Percentiles rank a stretch among this genome's conserved stretches.
These are phyloP conservation scores for Aphidius ervi DNA, from an alignment of 1,140 invertebrate genomes.

Conservation along the genomic window DNA sequence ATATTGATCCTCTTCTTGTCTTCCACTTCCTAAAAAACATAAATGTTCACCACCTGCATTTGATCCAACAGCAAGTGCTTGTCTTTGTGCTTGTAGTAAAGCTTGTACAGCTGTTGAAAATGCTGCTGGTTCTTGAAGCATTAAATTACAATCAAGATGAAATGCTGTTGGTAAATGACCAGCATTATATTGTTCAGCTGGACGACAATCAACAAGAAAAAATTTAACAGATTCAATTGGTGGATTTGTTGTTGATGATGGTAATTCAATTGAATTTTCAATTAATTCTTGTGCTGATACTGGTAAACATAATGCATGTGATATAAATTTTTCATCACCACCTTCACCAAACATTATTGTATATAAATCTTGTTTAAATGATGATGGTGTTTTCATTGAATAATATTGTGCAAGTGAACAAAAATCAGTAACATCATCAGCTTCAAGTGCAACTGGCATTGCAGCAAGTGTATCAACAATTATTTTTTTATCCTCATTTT, in stretches of 20 bases:
- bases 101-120: constrained; percentile 95
- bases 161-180: constrained; percentile 96
- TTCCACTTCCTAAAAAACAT: constrained; percentile 94
- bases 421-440: constrained; percentile 95
- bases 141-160: constrained; percentile 94
- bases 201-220: constrained; percentile 95
- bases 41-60: constrained; percentile 92
- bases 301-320: constrained; percentile 88
- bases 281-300: constrained; percentile 85
- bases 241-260: constrained; percentile 52
- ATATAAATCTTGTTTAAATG: constrained; percentile 76
- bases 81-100: constrained; percentile 82
- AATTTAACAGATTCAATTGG: constrained; percentile 68
- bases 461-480: constrained; percentile 71
- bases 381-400: constrained; percentile 84
- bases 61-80: constrained; percentile 83
- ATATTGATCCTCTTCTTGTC: constrained; percentile 93
- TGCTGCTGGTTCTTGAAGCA: constrained; percentile 92
- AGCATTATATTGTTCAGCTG: constrained; percentile 93
- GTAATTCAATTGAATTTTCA: constrained; percentile 67
- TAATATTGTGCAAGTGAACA: constrained; percentile 95
- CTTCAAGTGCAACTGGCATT: constrained; percentile 81
- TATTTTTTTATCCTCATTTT: constrained; percentile 56
- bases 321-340: constrained; percentile 58
- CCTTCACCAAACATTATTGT: constrained; percentile 59